phyloP scores from a whole-genome alignment of 2,888 invertebrate species.

The Cephus pulcher region DNA sequence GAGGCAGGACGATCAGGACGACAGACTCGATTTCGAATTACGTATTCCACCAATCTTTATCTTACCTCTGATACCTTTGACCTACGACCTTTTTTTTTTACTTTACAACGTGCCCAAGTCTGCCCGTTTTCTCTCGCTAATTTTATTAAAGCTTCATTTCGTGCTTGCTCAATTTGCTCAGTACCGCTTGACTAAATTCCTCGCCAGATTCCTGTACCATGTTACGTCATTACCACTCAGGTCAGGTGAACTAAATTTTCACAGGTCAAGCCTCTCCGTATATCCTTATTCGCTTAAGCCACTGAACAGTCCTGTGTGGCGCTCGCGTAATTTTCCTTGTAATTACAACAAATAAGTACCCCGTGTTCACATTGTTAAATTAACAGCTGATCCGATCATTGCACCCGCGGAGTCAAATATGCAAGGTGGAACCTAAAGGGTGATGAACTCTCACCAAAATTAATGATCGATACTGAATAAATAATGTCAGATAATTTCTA shows the following conservation, averaged over 20 bases:
- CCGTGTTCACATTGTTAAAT: neutral
- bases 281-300: constrained; percentile 54
- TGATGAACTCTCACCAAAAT: neutral
- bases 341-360: constrained; percentile 52
- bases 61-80: neutral
- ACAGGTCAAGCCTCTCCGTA: constrained; percentile 35
- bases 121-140: neutral
- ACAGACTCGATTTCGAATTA: neutral
- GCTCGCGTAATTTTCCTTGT: constrained; percentile 58
- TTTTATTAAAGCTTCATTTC: neutral
- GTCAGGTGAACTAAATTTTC: constrained; percentile 36
- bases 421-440: neutral
- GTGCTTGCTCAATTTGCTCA: neutral
- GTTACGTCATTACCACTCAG: constrained; percentile 38
- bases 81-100: neutral
- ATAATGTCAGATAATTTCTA: neutral
- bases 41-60: neutral
- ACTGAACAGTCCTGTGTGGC: constrained; percentile 51
- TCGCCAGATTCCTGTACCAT: constrained; percentile 18
- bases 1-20: neutral
- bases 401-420: neutral
- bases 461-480: neutral
- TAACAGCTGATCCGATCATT: neutral
- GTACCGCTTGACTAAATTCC: constrained; percentile 5
- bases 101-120: neutral